Base-by-base conservation (phyloP, 2,888 invertebrate genomes). In the Tinea trinotella region DNA sequence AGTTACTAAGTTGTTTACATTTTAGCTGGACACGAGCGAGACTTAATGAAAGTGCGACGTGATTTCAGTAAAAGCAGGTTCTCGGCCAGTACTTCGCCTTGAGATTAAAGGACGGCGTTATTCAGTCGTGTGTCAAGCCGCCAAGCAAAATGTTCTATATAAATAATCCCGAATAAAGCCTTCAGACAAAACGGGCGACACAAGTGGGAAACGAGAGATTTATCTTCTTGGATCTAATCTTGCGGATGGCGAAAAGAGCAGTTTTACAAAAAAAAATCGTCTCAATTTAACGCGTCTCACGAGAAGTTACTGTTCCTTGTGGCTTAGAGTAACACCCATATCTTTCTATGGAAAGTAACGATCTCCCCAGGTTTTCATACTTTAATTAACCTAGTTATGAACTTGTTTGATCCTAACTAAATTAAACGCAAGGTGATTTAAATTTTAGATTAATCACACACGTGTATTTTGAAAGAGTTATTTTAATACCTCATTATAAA, bases 141-240 rank as follows among this genome's bases (percentile, higher is more conserved):
- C 52, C 54, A 48, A 52, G 24, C 53, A 55, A 56, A 57, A 57
- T 57, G 57, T 57, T 56, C 57, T 55, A 56, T 54, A 57, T 57
- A 79, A 79, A 79, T 80, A 80, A 79, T 77, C 74, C 69, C 58
- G 73, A 72, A 77, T 78, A 78, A 77, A 79, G 78, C 73, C 75
- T 55, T 55, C 56, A 57, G 57, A 57, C 57, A 57, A 56, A 57
- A 56, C 56, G 56, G 54, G 53, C 53, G 57, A 57, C 56, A 58
- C 52, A 73, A 70, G 72, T 66, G 71, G 68, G 74, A 71, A 68
- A 70, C 66, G 68, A 71, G 67, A 78, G 80, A 84, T 83, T 81
- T 84, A 84, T 83, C 74, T 76, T 67, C 75, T 74, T 70, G 79
- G 79, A 81, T 83, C 76, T 82, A 82, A 82, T 83, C 80, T 83